These are phyloP conservation scores for Synodontis membranacea DNA, from an alignment of 2,113 vertebrate species.

Conservation along the genomic window DNA sequence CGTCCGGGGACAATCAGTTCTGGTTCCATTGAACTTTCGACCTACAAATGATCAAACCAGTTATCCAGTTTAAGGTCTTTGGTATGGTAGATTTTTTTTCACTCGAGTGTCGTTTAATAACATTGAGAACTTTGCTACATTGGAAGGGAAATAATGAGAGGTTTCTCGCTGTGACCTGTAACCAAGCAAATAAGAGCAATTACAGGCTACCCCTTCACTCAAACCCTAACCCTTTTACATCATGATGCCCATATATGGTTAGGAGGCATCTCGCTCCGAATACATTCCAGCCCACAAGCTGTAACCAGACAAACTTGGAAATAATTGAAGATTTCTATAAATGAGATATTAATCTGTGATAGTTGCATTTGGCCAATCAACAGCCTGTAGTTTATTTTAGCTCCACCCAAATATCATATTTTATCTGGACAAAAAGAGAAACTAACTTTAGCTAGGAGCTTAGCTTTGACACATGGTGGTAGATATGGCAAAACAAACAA, in stretches of 20 bases:
- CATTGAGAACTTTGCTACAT: neutral
- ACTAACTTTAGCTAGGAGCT: neutral
- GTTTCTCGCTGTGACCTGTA: no score
- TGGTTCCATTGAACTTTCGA: neutral
- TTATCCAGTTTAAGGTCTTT: neutral
- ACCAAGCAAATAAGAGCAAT: no score
- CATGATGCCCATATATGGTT: no score
- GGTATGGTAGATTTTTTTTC: neutral
- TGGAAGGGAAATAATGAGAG: neutral
- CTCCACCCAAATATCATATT: neutral
- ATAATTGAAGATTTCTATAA: no score
- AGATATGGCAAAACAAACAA: neutral
- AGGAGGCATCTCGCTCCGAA: no score
- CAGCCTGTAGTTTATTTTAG: neutral
- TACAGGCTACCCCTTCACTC: no score
- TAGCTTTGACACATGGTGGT: neutral
- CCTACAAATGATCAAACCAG: neutral
- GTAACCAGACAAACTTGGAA: no score
- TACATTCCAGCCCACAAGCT: no score
- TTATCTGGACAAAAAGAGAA: neutral
- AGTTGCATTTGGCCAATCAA: neutral
- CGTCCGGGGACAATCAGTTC: neutral
- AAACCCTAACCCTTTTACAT: no score
- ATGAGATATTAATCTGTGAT: neutral
- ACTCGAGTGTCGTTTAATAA: neutral